Evolutionary conservation across 2,113 vertebrate genomes (phyloP).

Genomic region (Alaudala cheleensis): DNA sequence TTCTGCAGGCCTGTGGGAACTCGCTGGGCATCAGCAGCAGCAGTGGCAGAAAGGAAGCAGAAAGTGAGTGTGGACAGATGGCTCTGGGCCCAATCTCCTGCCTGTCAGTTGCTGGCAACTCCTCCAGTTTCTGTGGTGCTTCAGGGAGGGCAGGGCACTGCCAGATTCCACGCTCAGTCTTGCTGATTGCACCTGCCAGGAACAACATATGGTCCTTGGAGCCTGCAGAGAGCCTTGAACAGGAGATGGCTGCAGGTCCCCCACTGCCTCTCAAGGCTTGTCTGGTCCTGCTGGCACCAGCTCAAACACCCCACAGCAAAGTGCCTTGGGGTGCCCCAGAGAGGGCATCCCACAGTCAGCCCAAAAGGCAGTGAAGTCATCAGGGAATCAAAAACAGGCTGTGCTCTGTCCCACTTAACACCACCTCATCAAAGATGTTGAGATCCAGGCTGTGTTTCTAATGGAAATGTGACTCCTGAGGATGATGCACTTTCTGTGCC

Average conservation of each 20-base stretch:
- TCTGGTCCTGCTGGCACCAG: not conserved
- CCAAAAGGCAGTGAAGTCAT: not conserved
- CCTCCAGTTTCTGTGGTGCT: not conserved
- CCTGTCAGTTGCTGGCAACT: conserved; percentile 47
- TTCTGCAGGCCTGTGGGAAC: not conserved
- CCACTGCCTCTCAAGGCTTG: not conserved
- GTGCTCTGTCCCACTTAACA: not conserved
- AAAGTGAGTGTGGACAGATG: conserved; percentile 24
- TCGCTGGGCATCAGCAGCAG: not conserved
- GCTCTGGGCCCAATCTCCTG: not conserved
- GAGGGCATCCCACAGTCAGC: not conserved
- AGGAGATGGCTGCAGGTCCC: not conserved
- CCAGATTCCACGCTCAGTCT: not conserved
- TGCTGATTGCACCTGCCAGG: conserved; percentile 15
- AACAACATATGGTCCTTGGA: conserved; percentile 14
- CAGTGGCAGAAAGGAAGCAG: not conserved
- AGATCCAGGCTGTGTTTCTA: not conserved
- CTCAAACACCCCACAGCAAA: not conserved
- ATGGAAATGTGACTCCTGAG: not conserved
- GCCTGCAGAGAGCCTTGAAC: not conserved
- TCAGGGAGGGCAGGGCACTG: conserved; percentile 7
- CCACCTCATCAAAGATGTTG: not conserved
- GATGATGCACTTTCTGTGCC: not conserved
- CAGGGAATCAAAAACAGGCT: not conserved
- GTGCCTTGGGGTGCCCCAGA: not conserved